phyloP scores from a whole-genome alignment of 2,113 vertebrate species.

The Oreochromis spilurus region DNA sequence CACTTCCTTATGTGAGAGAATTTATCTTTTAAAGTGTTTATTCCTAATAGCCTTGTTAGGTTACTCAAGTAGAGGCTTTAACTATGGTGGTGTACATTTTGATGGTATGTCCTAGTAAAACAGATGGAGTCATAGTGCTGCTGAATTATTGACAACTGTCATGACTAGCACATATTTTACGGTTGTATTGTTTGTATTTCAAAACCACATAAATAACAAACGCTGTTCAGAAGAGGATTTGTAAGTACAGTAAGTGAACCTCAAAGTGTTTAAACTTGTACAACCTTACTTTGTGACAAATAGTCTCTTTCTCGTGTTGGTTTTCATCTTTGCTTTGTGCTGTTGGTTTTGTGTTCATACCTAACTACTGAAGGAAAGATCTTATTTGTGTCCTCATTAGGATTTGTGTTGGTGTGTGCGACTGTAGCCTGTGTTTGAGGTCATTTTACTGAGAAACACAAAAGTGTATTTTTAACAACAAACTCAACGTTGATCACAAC shows the following conservation, averaged over 20 bases:
- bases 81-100: neutral
- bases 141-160: conserved; percentile 29
- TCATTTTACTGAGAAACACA: neutral
- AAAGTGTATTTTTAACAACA: neutral
- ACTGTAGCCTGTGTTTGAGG: neutral
- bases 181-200: neutral
- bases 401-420: neutral
- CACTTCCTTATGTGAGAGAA: conserved; percentile 91
- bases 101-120: neutral
- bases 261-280: neutral
- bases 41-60: neutral
- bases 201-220: neutral
- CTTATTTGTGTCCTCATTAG: neutral
- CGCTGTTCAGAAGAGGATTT: neutral
- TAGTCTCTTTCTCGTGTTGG: neutral
- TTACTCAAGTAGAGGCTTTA: neutral
- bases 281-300: neutral
- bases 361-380: neutral
- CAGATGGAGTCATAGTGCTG: neutral
- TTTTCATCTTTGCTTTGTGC: neutral
- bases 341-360: neutral
- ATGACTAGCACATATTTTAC: neutral
- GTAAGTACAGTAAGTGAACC: neutral
- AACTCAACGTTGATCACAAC: neutral
- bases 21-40: neutral